Percentiles rank a stretch among this genome's conserved stretches.
Evolutionary conservation across 2,888 invertebrate genomes (phyloP).

Genomic region (Criorhina ranunculi): DNA sequence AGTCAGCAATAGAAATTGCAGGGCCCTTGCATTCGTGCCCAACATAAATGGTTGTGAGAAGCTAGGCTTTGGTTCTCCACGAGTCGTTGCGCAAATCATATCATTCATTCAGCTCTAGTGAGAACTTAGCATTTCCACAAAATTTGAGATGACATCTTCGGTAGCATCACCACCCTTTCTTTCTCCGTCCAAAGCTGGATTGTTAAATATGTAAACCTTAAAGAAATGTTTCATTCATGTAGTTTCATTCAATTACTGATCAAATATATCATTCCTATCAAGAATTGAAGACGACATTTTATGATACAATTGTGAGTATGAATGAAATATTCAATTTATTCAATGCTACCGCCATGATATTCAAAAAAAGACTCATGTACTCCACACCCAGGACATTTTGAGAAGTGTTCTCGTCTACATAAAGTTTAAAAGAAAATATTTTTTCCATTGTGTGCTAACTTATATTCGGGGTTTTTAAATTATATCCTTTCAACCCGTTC

Average conservation of each 20-base stretch:
- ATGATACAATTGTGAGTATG: constrained; percentile 15
- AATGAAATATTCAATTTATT: constrained; percentile 43
- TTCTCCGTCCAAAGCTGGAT: too few species aligned
- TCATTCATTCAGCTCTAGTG: too few species aligned
- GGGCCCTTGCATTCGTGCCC: too few species aligned
- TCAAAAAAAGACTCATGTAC: not conserved
- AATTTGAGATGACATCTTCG: too few species aligned
- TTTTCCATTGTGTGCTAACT: constrained; percentile 15
- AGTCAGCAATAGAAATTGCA: too few species aligned
- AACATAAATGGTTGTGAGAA: too few species aligned
- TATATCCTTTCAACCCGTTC: constrained; percentile 17
- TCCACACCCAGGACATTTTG: constrained; percentile 4
- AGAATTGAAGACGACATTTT: constrained; percentile 37
- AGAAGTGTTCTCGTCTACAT: too few species aligned
- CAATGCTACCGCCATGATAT: constrained; percentile 18
- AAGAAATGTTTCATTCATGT: constrained; percentile 29
- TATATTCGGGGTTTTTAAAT: constrained; percentile 20
- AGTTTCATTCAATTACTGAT: constrained; percentile 36
- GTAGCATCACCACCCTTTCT: not conserved
- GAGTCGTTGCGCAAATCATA: too few species aligned
- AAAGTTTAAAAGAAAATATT: constrained; percentile 18
- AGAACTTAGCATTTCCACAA: too few species aligned
- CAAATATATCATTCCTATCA: constrained; percentile 38
- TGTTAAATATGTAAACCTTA: not conserved
- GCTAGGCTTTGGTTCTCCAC: too few species aligned